phyloP scores from a whole-genome alignment of 2,797 vertebrate species.

The Numenius phaeopus region DNA sequence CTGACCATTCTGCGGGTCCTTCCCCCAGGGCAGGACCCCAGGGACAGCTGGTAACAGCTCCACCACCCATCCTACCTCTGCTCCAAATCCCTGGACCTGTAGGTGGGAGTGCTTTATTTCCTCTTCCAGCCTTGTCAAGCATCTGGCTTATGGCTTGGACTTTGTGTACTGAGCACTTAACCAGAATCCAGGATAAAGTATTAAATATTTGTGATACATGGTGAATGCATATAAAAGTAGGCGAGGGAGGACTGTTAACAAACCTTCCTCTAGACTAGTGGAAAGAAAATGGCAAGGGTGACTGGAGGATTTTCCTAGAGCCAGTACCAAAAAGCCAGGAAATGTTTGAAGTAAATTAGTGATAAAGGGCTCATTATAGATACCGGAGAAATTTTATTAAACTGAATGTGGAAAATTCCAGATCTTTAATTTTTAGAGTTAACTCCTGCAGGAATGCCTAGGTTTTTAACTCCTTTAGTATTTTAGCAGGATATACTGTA shows the following conservation, averaged over 20 bases:
- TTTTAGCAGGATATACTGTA: not conserved
- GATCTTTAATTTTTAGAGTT: not conserved
- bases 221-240: not conserved
- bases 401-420: not conserved
- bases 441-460: not conserved
- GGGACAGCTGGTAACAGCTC: not conserved
- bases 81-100: not conserved
- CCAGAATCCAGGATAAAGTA: not conserved
- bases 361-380: not conserved
- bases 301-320: slow-evolving; percentile 11
- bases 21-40: not conserved
- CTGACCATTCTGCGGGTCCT: not conserved
- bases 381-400: not conserved
- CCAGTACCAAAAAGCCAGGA: not conserved
- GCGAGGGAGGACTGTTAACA: not conserved
- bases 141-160: not conserved
- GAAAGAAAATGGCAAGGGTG: slow-evolving; percentile 7
- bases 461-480: not conserved
- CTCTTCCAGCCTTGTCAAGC: not conserved
- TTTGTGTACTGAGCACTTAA: not conserved
- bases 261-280: not conserved
- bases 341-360: not conserved
- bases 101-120: not conserved
- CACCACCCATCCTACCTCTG: not conserved
- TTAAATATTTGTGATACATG: not conserved